A percentile compares a stretch with the other conserved stretches of the same genome.
These are phyloP conservation scores for Pachypanchax playfairii DNA, from an alignment of 2,113 vertebrate genomes.

Conservation along the genomic window DNA sequence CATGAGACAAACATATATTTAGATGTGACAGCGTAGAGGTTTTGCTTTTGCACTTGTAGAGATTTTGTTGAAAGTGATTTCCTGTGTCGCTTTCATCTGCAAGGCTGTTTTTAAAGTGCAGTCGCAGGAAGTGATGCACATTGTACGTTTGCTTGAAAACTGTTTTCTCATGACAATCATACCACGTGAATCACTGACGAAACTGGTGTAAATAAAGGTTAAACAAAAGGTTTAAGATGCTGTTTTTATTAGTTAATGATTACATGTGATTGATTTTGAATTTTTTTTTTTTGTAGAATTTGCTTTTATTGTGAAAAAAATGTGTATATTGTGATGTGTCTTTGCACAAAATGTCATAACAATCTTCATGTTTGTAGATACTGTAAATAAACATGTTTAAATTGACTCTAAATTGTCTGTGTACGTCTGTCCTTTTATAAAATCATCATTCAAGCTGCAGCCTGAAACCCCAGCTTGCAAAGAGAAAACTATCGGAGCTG, in stretches of 20 bases:
- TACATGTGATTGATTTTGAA: background rate
- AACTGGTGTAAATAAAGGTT: background rate
- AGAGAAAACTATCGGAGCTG: background rate
- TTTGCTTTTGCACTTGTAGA: background rate
- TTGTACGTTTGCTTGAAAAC: background rate
- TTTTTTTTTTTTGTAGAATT: background rate
- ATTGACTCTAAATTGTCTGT: background rate
- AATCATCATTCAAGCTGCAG: background rate
- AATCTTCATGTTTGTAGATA: too few species aligned
- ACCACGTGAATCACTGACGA: background rate
- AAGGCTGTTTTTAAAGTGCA: background rate
- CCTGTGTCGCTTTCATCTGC: background rate
- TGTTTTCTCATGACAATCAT: background rate
- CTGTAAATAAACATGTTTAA: background rate
- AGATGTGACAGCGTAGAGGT: background rate
- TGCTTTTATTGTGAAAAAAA: background rate
- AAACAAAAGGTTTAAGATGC: background rate
- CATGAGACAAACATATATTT: background rate
- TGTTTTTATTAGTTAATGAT: too few species aligned
- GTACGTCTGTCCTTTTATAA: background rate
- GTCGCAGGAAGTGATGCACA: constrained; percentile 6
- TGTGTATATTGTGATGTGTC: background rate
- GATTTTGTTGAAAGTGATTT: background rate
- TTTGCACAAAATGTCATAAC: background rate
- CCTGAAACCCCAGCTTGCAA: too few species aligned